phyloP scores from a whole-genome alignment of 1,140 invertebrate species.

The Venustaconcha ellipsiformis region DNA sequence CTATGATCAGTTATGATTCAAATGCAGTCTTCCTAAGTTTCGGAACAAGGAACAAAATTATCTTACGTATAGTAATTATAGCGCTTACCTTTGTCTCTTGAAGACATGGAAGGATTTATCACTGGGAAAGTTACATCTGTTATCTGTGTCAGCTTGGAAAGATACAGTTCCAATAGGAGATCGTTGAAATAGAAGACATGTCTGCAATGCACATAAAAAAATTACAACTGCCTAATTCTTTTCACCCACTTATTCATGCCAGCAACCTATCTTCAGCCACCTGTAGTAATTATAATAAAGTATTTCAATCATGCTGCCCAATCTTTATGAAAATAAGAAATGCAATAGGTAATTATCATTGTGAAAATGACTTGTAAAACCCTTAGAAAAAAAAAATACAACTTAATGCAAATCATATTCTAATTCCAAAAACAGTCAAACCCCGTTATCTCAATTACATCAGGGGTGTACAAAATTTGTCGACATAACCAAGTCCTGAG shows the following conservation, averaged over 20 bases:
- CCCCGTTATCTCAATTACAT: no score
- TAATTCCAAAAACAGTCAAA: no score
- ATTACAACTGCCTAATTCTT: not conserved
- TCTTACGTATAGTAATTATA: not conserved
- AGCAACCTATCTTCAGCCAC: no score
- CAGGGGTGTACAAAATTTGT: no score
- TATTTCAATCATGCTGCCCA: not conserved
- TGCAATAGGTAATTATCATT: not conserved
- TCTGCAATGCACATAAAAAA: slow-evolving; percentile 26
- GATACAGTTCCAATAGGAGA: slow-evolving; percentile 70
- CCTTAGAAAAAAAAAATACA: no score
- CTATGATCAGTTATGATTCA: no score
- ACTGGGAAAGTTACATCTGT: slow-evolving; percentile 83
- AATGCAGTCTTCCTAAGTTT: no score
- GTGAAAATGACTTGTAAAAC: not conserved
- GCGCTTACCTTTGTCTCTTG: slow-evolving; percentile 78
- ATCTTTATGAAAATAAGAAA: not conserved
- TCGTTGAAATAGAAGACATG: slow-evolving; percentile 35
- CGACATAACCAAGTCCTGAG: no score
- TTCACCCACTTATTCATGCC: not conserved
- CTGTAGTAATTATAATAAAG: no score
- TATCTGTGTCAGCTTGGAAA: slow-evolving; percentile 84
- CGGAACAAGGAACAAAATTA: no score
- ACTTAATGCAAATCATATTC: no score
- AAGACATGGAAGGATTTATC: slow-evolving; percentile 82